Base-by-base conservation (phyloP, 2,113 vertebrate species). In the Thalassoma bifasciatum region DNA sequence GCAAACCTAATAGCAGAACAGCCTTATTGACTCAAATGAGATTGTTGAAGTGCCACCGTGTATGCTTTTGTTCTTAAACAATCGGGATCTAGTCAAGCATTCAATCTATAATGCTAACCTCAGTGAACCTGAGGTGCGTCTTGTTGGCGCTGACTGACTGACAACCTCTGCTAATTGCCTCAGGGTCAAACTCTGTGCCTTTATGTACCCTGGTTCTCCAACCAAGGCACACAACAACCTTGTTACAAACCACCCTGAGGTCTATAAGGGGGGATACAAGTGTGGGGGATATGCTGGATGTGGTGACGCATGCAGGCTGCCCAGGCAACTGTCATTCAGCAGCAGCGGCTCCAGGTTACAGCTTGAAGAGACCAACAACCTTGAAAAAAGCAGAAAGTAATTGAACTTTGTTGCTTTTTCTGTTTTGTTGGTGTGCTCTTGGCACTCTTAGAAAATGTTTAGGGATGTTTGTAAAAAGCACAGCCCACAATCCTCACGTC, bases 151-250 rank as follows among this genome's bases (percentile, higher is more conserved):
- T 19, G 21, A 72, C 52, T 56, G 53, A 30, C 57, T 37, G 47
- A 23, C 78, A 70, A 77, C 75, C 56, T 72, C 58, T 62, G 53
- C 38, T 82, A 85, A 89, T 82, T 82, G 51, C 65, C 22, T 74
- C 63, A 63, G 63, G 50, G 26, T 58, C 59, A 64, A 30, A 26
- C 40, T 54, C 36, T 52, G 23, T 42, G 57, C 21, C 58, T 68
- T 66, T 59, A 30, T 70, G 52, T 52, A 34, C 23, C 38, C n/a
- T 9, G 40, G 50, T 70, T 44, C 36, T 56, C 46, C 44, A 64
- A 2, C 19, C 34, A 10, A 62, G 58, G 63, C 75, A 72, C 40
- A 22, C 42, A 80, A 52, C 26, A 40, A 56, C n/a, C 8, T 49
- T 40, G 14, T 59, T 70, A 54, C 40, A 38, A 64, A 47, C 59